These are phyloP conservation scores for Alligator sinensis DNA, from an alignment of 2,113 vertebrate species.

Conservation along the genomic window DNA sequence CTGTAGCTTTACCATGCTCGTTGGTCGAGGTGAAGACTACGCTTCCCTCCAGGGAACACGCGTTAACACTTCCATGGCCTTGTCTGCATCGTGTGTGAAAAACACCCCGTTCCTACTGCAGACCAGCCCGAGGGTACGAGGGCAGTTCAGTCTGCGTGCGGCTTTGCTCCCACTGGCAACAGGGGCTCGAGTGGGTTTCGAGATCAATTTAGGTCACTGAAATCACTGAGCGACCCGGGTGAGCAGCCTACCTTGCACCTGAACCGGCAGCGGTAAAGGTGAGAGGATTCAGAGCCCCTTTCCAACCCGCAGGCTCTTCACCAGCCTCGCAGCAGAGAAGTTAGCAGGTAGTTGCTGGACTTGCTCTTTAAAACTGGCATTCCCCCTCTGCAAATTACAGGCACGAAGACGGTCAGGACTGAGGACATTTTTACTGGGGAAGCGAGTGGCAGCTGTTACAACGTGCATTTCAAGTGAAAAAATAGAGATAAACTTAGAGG, in stretches of 20 bases:
- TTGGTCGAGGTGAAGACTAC: neutral
- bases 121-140: too few species aligned
- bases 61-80: neutral
- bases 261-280: too few species aligned
- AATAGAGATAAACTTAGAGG: neutral
- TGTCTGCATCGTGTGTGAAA: neutral
- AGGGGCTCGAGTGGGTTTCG: neutral
- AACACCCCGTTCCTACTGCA: rapidly evolving
- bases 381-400: neutral
- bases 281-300: neutral
- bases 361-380: neutral
- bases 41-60: neutral
- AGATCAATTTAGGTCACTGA: neutral
- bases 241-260: neutral
- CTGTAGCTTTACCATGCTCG: neutral
- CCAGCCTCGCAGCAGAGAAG: too few species aligned
- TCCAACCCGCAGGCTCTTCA: neutral
- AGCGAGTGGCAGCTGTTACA: neutral
- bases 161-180: rapidly evolving
- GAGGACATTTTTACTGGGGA: neutral
- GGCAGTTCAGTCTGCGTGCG: rapidly evolving
- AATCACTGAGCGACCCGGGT: neutral
- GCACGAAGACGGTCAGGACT: neutral
- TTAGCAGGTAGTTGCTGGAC: too few species aligned
- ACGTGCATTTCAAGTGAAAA: neutral